These are phyloP conservation scores for Pelobates cultripes DNA, from an alignment of 2,797 vertebrate genomes.

Conservation along the genomic window DNA sequence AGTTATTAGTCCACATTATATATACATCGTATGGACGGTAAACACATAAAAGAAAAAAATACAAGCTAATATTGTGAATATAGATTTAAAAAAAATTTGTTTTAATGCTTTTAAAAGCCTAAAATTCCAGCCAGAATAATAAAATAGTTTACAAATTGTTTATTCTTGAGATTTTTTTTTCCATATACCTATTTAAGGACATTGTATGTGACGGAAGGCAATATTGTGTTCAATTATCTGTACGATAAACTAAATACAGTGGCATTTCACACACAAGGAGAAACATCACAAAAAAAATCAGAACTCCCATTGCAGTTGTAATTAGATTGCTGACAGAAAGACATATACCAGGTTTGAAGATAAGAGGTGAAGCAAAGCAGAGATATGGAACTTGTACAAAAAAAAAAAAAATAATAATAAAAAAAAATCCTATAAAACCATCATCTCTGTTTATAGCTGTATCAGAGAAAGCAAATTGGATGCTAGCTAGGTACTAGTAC, in stretches of 20 bases:
- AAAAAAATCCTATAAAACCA: background rate
- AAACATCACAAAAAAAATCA: background rate
- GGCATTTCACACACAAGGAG: slow-evolving; percentile 11
- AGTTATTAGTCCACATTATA: too few relatives aligned
- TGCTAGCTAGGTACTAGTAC: slow-evolving; percentile 22
- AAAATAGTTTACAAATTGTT: too few relatives aligned
- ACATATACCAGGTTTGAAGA: slow-evolving; percentile 1
- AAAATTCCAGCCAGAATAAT: too few relatives aligned
- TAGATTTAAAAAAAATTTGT: too few relatives aligned
- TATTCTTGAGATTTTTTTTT: too few relatives aligned
- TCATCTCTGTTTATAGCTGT: slow-evolving; percentile 38
- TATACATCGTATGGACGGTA: too few relatives aligned
- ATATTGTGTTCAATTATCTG: too few relatives aligned
- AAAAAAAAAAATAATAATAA: background rate
- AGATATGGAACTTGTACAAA: slow-evolving; percentile 25
- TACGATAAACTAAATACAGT: background rate
- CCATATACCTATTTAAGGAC: too few relatives aligned
- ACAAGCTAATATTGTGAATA: too few relatives aligned
- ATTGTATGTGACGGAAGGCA: too few relatives aligned
- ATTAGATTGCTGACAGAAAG: slow-evolving; percentile 13
- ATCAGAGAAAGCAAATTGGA: slow-evolving; percentile 34
- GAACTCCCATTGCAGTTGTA: background rate
- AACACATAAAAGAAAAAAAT: too few relatives aligned
- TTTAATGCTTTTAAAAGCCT: too few relatives aligned
- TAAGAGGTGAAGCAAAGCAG: slow-evolving; percentile 3